Conservation (phyloP, 2,797 vertebrate species). For the Parauchenoglanis punctatus region DNA sequence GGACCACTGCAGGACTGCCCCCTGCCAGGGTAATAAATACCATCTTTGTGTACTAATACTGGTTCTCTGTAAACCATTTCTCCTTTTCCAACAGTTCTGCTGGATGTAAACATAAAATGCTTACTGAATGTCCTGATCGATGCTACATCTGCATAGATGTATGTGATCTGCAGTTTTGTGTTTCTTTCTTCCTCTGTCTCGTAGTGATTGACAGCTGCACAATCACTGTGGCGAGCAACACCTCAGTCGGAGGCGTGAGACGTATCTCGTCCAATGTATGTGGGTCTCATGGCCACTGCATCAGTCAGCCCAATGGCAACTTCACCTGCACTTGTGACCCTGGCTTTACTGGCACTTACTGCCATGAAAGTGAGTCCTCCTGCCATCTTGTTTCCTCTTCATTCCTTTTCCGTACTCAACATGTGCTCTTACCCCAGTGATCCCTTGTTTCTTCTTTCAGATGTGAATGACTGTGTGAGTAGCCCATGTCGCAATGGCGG, state of each 20-base stretch:
- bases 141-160: neutral
- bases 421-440: neutral
- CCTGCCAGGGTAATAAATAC: constrained; percentile 83
- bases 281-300: constrained; percentile 87
- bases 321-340: constrained; percentile 90
- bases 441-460: constrained; percentile 65
- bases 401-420: neutral
- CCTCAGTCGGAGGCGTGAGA: constrained; percentile 76
- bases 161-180: neutral
- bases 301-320: constrained; percentile 87
- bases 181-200: neutral
- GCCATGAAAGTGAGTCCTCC: constrained; percentile 89
- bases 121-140: neutral
- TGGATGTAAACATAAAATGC: neutral
- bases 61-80: neutral
- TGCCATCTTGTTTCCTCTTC: neutral
- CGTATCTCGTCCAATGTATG: constrained; percentile 86
- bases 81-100: neutral
- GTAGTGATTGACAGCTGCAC: constrained; percentile 94
- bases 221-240: constrained; percentile 81
- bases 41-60: neutral
- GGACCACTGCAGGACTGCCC: constrained; percentile 82
- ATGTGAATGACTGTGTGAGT: constrained; percentile 89
- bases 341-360: constrained; percentile 92
- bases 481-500: constrained; percentile 89